These are phyloP conservation scores for Araneus ventricosus DNA, from an alignment of 1,140 invertebrate species.

Conservation along the genomic window DNA sequence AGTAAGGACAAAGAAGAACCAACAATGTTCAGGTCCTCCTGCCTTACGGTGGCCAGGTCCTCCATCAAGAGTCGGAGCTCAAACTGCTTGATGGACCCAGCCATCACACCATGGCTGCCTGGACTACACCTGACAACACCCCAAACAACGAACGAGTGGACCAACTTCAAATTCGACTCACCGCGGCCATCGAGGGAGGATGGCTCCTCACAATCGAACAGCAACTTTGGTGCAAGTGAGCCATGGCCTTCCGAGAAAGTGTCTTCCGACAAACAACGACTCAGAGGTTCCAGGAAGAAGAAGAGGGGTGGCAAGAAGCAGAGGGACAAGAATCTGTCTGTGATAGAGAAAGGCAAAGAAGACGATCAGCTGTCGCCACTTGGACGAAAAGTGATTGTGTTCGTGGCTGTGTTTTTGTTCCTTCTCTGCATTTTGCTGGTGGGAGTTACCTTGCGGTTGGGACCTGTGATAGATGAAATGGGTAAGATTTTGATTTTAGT, in stretches of 20 bases:
- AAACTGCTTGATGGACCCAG: conserved; percentile 65
- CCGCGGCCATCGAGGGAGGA: conserved; percentile 27
- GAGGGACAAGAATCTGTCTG: conserved; percentile 12
- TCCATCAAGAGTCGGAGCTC: conserved; percentile 60
- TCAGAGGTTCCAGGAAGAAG: conserved; percentile 57
- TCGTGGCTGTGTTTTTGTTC: conserved; percentile 87
- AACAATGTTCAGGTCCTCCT: not conserved
- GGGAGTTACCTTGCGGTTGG: conserved; percentile 92
- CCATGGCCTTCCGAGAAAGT: conserved; percentile 51
- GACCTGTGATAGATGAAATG: conserved; percentile 94
- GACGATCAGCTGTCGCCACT: conserved; percentile 69
- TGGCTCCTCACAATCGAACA: conserved; percentile 54
- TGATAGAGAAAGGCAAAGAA: conserved; percentile 26
- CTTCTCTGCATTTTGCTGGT: conserved; percentile 92
- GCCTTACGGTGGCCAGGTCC: conserved; percentile 39
- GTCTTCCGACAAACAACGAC: conserved; percentile 62
- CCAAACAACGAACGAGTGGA: conserved; percentile 61
- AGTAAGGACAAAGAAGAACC: conserved; percentile 23
- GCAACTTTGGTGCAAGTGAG: conserved; percentile 40
- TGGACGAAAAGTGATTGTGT: conserved; percentile 66
- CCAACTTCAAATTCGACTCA: not conserved
- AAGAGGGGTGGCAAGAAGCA: conserved; percentile 41
- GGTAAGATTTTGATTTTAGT: conserved; percentile 84
- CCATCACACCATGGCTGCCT: conserved; percentile 51
- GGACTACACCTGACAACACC: conserved; percentile 24